A percentile compares a stretch with the other conserved stretches of the same genome.
Conservation (phyloP, 1,140 invertebrate genomes). For the Heliothis subflexa region DNA sequence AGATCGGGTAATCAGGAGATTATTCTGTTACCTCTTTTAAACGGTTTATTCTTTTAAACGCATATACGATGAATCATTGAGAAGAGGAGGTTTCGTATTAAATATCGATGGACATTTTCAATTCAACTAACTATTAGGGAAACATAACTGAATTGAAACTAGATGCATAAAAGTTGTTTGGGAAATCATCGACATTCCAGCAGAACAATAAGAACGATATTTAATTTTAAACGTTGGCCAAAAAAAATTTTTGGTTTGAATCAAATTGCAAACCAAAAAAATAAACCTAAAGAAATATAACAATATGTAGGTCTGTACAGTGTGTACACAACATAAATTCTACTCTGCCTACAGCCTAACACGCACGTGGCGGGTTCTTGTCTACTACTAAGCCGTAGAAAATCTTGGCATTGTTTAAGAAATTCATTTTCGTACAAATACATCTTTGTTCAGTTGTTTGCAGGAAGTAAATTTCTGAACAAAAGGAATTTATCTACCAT, state of each 20-base stretch:
- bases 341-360: no score
- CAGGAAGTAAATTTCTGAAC: conserved; percentile 4
- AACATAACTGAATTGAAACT: no score
- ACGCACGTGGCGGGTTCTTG: no score
- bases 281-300: no score
- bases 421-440: neutral
- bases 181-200: no score
- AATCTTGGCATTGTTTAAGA: conserved; percentile 19
- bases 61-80: neutral
- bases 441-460: conserved; percentile 6
- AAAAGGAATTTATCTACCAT: conserved; percentile 24
- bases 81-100: no score
- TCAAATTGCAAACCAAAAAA: neutral
- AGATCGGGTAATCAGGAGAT: neutral
- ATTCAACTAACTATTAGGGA: neutral
- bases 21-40: neutral
- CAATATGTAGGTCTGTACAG: no score
- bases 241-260: neutral
- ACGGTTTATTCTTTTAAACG: neutral
- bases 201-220: neutral
- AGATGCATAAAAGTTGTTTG: no score
- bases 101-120: no score
- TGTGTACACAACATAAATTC: no score
- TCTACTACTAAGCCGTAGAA: neutral
- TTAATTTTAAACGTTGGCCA: neutral